Evolutionary conservation across 2,888 invertebrate species (phyloP), one percentile per base, ranked within the genome.

Genomic region (Rhamnusium bicolor): DNA sequence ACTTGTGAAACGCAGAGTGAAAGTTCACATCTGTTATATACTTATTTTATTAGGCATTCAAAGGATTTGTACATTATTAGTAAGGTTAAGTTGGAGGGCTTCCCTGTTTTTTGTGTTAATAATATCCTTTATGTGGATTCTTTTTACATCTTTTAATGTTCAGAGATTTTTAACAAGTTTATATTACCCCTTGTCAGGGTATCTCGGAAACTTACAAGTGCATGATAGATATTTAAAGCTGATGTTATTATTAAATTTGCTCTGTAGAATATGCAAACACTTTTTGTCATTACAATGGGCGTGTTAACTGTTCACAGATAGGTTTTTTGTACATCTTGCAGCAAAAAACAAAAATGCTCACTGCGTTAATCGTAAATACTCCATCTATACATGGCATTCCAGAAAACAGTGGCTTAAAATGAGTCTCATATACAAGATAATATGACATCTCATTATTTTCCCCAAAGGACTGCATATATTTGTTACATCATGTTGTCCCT

Each of bases 1-100:
- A 53, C 53, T 32, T 18, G 32, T 32, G 63, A 63, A 63, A 63
- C 24, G 60, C 19, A 10, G 29, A 49, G 68, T 47, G 58, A 58
- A 58, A 58, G 58, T 40, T 63, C 27, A 47, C 68, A 49, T 47
- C 58, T 67, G 56, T 67, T 6, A 24, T 18, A 49, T 10, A 21
- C 27, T 49, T 10, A 40, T 21, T 47, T 47, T 49, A 47, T 18
- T 18, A 46, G 14, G 27, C 46, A 21, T 54, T 24, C 16, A 47
- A 40, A 63, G 46, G 46, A 51, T 63, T 63, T 27, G 14, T 24
- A 49, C 8, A 49, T 63, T 16, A 49, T 49, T 49, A 54, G 49
- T 51, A 16, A 16, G 8, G 49, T 19, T 6, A 54, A 19, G 12
- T 49, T 63, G 27, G 14, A 29, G 2, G 63, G 40, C 40, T 63